phyloP scores from a whole-genome alignment of 2,113 vertebrate genomes.

The Bambusicola thoracicus region DNA sequence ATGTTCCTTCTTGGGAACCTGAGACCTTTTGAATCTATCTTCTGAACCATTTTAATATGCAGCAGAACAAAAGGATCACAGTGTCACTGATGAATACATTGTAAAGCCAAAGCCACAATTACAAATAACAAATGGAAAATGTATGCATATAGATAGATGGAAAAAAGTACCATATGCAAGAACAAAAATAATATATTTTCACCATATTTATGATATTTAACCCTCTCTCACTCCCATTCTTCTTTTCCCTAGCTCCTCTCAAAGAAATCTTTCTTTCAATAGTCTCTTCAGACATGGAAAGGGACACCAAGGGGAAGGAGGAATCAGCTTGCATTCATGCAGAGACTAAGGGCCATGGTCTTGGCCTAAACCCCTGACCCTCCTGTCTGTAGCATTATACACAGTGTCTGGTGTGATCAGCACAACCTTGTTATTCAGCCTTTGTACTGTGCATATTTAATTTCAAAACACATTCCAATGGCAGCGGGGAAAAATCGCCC shows the following conservation, averaged over 20 bases:
- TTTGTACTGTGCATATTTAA: constrained; percentile 71
- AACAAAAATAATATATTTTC: constrained; percentile 71
- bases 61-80: constrained; percentile 74
- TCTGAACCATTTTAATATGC: constrained; percentile 77
- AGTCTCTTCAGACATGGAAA: constrained; percentile 65
- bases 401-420: constrained; percentile 67
- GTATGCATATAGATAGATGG: constrained; percentile 52
- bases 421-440: constrained; percentile 72
- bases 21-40: constrained; percentile 75
- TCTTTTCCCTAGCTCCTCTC: constrained; percentile 7
- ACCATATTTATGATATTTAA: constrained; percentile 65
- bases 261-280: constrained; percentile 70
- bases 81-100: constrained; percentile 66
- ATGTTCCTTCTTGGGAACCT: constrained; percentile 71
- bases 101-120: constrained; percentile 72
- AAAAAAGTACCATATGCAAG: constrained; percentile 63
- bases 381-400: constrained; percentile 71
- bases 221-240: constrained; percentile 8
- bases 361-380: constrained; percentile 67
- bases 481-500: constrained; percentile 60
- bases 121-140: constrained; percentile 72
- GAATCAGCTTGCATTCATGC: constrained; percentile 72
- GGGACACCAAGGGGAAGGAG: constrained; percentile 64
- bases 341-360: constrained; percentile 56
- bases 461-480: constrained; percentile 76